Percentiles rank a stretch among this genome's conserved stretches.
These are phyloP conservation scores for Heterochromis multidens DNA, from an alignment of 2,113 vertebrate species.

Conservation along the genomic window DNA sequence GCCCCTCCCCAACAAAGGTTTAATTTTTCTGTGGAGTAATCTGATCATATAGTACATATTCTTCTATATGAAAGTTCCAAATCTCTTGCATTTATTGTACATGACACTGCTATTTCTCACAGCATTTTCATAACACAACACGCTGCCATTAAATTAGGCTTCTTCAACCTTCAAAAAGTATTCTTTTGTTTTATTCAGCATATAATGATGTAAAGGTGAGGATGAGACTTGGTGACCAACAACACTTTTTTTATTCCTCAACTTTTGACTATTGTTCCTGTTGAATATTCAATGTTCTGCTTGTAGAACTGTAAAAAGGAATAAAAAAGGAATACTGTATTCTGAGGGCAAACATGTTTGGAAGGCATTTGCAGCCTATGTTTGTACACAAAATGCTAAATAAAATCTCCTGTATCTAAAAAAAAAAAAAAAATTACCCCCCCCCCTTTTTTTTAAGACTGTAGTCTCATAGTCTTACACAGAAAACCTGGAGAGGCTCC, in stretches of 20 bases:
- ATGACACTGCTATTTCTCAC: constrained; percentile 13
- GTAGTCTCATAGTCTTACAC: not conserved
- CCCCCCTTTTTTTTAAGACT: not conserved
- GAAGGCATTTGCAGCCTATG: constrained; percentile 75
- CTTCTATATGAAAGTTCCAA: constrained; percentile 46
- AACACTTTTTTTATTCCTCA: constrained; percentile 43
- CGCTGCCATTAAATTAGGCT: constrained; percentile 14
- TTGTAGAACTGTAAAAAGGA: constrained; percentile 70
- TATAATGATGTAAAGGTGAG: constrained; percentile 14
- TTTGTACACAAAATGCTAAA: constrained; percentile 80
- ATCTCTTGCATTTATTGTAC: constrained; percentile 39
- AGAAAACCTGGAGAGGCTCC: not conserved
- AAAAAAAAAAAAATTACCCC: constrained; percentile 8
- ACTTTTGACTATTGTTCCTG: constrained; percentile 53
- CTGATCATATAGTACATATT: constrained; percentile 52
- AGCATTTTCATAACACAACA: constrained; percentile 7
- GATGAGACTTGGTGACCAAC: constrained; percentile 45
- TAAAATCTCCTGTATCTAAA: constrained; percentile 79
- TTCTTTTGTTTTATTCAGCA: constrained; percentile 27
- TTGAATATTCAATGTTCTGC: constrained; percentile 67
- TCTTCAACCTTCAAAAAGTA: constrained; percentile 15
- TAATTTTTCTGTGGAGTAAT: constrained; percentile 30
- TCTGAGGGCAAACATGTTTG: constrained; percentile 69
- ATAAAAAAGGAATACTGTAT: constrained; percentile 64
- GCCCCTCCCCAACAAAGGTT: not conserved